Evolutionary conservation across 2,797 vertebrate species (phyloP).

Genomic region (Karalla daura): DNA sequence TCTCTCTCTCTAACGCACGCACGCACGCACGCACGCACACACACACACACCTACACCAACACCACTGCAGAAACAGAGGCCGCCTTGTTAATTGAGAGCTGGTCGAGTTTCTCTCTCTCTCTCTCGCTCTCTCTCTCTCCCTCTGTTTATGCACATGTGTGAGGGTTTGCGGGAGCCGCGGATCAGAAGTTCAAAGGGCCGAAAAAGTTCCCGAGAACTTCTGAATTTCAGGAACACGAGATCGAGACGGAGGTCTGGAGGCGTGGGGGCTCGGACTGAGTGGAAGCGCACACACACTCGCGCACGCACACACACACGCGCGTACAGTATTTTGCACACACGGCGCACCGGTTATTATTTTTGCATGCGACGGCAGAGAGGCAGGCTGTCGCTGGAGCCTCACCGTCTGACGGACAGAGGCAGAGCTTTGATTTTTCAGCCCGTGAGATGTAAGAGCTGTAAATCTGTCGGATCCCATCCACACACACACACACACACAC

Average conservation of each 20-base stretch:
- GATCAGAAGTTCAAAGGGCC: slow-evolving; percentile 17
- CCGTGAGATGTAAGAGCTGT: slow-evolving; percentile 18
- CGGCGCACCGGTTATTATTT: slow-evolving; percentile 45
- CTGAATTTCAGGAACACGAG: background rate
- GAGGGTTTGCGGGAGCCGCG: slow-evolving; percentile 35
- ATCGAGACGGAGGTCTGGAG: slow-evolving; percentile 23
- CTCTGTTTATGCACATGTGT: slow-evolving; percentile 15
- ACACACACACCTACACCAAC: slow-evolving; percentile 22
- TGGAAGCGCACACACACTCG: too few relatives aligned
- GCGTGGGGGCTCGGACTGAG: too few relatives aligned
- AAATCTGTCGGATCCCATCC: slow-evolving; percentile 39
- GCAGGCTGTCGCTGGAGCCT: slow-evolving; percentile 9
- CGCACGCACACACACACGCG: too few relatives aligned
- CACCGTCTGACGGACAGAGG: background rate
- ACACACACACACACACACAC: too few relatives aligned
- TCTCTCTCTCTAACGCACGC: background rate
- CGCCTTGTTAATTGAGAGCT: slow-evolving; percentile 59
- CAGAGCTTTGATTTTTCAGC: slow-evolving; percentile 29
- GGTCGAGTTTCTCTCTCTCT: slow-evolving; percentile 18
- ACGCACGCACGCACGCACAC: background rate
- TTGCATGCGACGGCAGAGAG: slow-evolving; percentile 34
- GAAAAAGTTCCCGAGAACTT: slow-evolving; percentile 12
- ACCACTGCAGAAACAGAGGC: slow-evolving; percentile 40
- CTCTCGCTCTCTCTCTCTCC: slow-evolving; percentile 6
- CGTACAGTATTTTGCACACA: too few relatives aligned